Evolutionary conservation across 2,888 invertebrate species (phyloP).

Genomic region (Sclerodermus sp.): DNA sequence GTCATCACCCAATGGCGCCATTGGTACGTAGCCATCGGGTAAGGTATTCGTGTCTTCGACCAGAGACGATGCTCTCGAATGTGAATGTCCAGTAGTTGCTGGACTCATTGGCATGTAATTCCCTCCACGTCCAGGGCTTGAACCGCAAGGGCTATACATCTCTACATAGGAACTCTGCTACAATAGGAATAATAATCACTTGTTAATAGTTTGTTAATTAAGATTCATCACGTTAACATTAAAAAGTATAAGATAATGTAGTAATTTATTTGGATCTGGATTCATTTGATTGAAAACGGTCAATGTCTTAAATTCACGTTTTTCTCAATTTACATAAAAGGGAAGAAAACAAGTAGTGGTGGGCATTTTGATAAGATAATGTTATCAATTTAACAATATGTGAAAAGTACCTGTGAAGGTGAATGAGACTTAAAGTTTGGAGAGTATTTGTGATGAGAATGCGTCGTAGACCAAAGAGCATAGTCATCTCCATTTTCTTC

Average conservation of each 20-base stretch:
- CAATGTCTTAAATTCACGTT: no score
- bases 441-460: constrained; percentile 50
- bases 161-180: constrained; percentile 60
- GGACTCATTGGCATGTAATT: constrained; percentile 64
- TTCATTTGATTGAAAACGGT: no score
- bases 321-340: no score
- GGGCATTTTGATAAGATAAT: no score
- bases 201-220: no score
- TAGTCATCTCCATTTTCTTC: constrained; percentile 68
- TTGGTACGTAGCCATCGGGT: constrained; percentile 67
- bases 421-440: constrained; percentile 58
- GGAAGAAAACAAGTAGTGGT: no score
- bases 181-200: background rate
- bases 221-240: no score
- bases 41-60: constrained; percentile 57
- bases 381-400: no score
- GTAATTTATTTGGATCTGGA: no score
- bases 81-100: constrained; percentile 56
- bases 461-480: constrained; percentile 47
- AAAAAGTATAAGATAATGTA: no score
- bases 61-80: constrained; percentile 68
- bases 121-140: constrained; percentile 58
- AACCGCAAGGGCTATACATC: constrained; percentile 61
- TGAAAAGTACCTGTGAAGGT: constrained; percentile 52
- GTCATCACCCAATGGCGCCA: constrained; percentile 64